Conservation (phyloP, 1,140 invertebrate genomes). For the Geopemphigus sp. region DNA sequence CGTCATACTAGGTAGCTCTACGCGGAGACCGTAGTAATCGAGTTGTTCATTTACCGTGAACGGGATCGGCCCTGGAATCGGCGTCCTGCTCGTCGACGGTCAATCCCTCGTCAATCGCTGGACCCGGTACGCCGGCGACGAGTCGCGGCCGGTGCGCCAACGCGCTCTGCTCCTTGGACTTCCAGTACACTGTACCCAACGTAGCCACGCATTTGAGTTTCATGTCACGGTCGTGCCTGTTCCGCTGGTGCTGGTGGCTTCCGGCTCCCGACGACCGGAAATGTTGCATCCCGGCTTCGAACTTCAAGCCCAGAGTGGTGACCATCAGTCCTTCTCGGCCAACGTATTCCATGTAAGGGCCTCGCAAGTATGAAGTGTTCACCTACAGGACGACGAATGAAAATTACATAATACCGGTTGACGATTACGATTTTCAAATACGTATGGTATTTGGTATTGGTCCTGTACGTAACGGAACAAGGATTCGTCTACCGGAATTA, state of each 20-base stretch:
- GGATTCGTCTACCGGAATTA: too few species aligned
- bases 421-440: too few species aligned
- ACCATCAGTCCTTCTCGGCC: conserved; percentile 69
- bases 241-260: neutral
- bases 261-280: conserved; percentile 59
- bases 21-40: too few species aligned
- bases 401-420: neutral
- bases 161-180: conserved; percentile 79
- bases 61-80: conserved; percentile 58
- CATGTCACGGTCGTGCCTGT: conserved; percentile 66
- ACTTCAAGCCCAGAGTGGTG: conserved; percentile 68
- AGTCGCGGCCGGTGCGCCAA: conserved; percentile 64
- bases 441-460: too few species aligned
- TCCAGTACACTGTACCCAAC: conserved; percentile 77
- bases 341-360: conserved; percentile 59
- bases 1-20: too few species aligned
- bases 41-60: conserved; percentile 55
- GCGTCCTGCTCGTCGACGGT: conserved; percentile 57
- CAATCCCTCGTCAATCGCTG: conserved; percentile 65
- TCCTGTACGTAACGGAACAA: too few species aligned
- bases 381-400: conserved; percentile 55
- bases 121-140: conserved; percentile 59
- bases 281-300: conserved; percentile 71
- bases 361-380: conserved; percentile 59
- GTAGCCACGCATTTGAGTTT: conserved; percentile 85